phyloP scores from a whole-genome alignment of 1,140 invertebrate genomes.

The Drosophila prosaltans region DNA sequence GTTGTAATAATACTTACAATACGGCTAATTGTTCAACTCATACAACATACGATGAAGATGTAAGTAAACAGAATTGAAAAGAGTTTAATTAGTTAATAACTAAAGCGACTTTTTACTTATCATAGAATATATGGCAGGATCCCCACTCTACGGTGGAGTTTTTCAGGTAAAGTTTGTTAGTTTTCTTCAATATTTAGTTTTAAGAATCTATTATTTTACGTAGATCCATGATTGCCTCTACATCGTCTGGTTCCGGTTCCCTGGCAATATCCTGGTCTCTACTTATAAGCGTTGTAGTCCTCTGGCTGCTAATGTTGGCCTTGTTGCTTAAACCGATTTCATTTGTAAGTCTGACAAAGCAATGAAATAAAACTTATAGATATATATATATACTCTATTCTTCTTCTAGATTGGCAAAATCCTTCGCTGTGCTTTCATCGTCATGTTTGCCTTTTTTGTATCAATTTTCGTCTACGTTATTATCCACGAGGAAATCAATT shows the following conservation, averaged over 20 bases:
- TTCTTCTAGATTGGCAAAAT: conserved; percentile 66
- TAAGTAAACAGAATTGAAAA: conserved; percentile 15
- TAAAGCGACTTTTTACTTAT: no score
- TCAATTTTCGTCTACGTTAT: conserved; percentile 60
- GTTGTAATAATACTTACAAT: conserved; percentile 76
- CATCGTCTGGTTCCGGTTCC: conserved; percentile 24
- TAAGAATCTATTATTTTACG: neutral
- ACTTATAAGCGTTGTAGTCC: conserved; percentile 49
- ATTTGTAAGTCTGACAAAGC: conserved; percentile 45
- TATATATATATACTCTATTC: neutral
- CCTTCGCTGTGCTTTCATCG: conserved; percentile 61
- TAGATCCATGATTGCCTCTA: conserved; percentile 63
- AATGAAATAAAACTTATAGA: neutral
- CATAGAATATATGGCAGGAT: conserved; percentile 19
- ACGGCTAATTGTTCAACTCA: conserved; percentile 69
- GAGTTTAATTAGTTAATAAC: neutral
- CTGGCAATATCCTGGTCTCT: conserved; percentile 64
- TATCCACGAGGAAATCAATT: conserved; percentile 47
- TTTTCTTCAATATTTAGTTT: neutral
- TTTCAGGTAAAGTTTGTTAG: conserved; percentile 49
- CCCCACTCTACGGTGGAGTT: conserved; percentile 75
- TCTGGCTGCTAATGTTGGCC: conserved; percentile 59
- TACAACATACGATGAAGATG: conserved; percentile 53
- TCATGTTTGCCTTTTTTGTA: conserved; percentile 69
- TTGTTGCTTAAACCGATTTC: conserved; percentile 60